Conservation (phyloP, 2,888 invertebrate genomes). For the Lasioglossum calceatum region DNA sequence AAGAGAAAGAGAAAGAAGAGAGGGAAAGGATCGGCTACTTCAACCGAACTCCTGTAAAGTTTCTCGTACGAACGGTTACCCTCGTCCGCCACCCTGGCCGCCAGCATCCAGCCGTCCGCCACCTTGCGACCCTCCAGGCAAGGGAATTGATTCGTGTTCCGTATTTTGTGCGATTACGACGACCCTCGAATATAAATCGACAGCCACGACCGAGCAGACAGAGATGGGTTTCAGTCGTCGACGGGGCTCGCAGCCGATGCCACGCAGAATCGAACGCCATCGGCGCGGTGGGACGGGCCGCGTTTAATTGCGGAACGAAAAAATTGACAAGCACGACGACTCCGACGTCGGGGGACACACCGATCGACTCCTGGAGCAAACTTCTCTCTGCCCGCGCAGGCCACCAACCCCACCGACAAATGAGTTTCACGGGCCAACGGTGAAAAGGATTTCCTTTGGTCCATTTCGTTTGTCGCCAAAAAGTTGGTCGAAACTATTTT, state of each 20-base stretch:
- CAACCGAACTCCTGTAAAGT: constrained; percentile 76
- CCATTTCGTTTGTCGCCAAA: constrained; percentile 26
- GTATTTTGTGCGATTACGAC: constrained; percentile 74
- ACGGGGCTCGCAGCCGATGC: not conserved
- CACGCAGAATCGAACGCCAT: constrained; percentile 26
- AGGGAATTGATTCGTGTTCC: constrained; percentile 74
- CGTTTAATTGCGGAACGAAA: constrained; percentile 57
- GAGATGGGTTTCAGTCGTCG: constrained; percentile 42
- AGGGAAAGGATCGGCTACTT: constrained; percentile 71
- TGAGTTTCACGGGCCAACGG: constrained; percentile 34
- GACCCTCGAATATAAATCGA: constrained; percentile 73
- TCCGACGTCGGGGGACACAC: constrained; percentile 32
- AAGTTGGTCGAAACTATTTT: too few relatives aligned
- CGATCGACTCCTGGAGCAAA: constrained; percentile 24
- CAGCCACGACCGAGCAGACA: constrained; percentile 44
- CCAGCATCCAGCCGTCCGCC: constrained; percentile 35
- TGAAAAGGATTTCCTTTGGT: constrained; percentile 31
- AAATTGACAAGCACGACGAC: constrained; percentile 51
- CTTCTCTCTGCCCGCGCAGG: not conserved
- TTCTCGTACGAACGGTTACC: constrained; percentile 68
- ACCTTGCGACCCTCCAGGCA: constrained; percentile 57
- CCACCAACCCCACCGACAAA: constrained; percentile 30
- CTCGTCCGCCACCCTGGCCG: constrained; percentile 27
- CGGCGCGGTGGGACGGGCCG: constrained; percentile 7
- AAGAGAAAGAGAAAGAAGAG: constrained; percentile 11